Evolutionary conservation across 2,888 invertebrate species (phyloP).

Genomic region (Melanostoma mellinum): DNA sequence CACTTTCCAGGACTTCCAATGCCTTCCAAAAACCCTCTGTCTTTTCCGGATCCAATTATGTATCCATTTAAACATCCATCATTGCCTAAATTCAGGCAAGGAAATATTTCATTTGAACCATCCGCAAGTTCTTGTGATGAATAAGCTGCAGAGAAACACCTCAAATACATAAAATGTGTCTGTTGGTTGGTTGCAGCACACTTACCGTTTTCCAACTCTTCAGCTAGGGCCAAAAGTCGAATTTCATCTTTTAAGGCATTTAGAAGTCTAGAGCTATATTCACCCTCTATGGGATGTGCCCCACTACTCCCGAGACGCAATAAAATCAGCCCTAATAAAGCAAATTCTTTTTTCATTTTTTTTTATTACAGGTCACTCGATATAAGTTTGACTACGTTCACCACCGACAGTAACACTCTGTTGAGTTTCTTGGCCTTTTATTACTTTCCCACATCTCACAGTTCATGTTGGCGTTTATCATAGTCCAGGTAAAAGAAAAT

Average conservation of each 20-base stretch:
- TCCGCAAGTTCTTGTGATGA: slow-evolving; percentile 8
- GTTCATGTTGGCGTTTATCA: slow-evolving; percentile 37
- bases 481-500: slow-evolving; percentile 26
- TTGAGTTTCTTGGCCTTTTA: slow-evolving; percentile 48
- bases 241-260: slow-evolving; percentile 44
- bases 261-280: slow-evolving; percentile 18
- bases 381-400: neutral
- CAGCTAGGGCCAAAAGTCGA: slow-evolving; percentile 1
- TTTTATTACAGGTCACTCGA: slow-evolving; percentile 15
- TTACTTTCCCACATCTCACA: slow-evolving; percentile 12
- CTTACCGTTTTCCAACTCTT: slow-evolving; percentile 29
- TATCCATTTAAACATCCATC: slow-evolving; percentile 83
- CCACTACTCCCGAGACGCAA: slow-evolving; percentile 21
- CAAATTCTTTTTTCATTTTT: slow-evolving; percentile 38
- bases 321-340: slow-evolving; percentile 41
- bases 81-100: slow-evolving; percentile 82
- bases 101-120: slow-evolving; percentile 17
- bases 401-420: slow-evolving; percentile 45
- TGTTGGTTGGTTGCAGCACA: neutral
- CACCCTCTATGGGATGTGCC: slow-evolving; percentile 43
- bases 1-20: slow-evolving; percentile 83
- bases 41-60: slow-evolving; percentile 82
- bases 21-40: slow-evolving; percentile 81
- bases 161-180: neutral
- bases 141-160: slow-evolving; percentile 6